Evolutionary conservation across 2,113 vertebrate species (phyloP).

Genomic region (Bubo scandiacus): DNA sequence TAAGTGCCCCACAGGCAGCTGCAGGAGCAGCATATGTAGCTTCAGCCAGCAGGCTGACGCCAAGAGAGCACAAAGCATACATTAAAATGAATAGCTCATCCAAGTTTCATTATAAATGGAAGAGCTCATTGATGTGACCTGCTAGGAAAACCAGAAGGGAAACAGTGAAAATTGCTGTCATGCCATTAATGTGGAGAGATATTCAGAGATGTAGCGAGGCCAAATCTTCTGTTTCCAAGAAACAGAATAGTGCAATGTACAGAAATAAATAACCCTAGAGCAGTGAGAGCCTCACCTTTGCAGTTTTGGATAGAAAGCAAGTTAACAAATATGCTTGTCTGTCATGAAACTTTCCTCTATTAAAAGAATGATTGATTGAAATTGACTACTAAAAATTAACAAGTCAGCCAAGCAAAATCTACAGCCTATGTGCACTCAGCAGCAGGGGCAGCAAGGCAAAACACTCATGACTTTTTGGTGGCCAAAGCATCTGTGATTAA

Average conservation of each 20-base stretch:
- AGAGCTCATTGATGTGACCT: background rate
- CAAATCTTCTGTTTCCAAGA: constrained; percentile 28
- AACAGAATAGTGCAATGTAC: background rate
- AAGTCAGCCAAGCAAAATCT: background rate
- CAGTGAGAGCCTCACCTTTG: background rate
- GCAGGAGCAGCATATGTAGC: background rate
- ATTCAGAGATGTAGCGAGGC: background rate
- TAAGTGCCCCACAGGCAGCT: background rate
- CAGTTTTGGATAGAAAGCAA: background rate
- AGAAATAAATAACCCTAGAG: constrained; percentile 19
- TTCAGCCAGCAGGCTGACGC: background rate
- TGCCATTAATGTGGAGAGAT: constrained; percentile 4
- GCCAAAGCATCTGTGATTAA: background rate
- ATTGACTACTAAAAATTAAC: background rate
- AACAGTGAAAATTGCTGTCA: background rate
- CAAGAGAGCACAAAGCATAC: background rate
- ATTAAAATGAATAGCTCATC: background rate
- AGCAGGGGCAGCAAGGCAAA: background rate
- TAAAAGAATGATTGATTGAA: background rate
- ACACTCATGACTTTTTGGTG: background rate
- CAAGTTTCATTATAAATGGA: background rate
- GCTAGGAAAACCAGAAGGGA: constrained; percentile 30
- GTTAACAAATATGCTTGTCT: background rate
- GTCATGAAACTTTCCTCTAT: background rate
- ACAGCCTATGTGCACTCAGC: background rate